A percentile compares a stretch with the other conserved stretches of the same genome.
phyloP scores from a whole-genome alignment of 2,113 vertebrate genomes.

The Donacobius atricapilla region DNA sequence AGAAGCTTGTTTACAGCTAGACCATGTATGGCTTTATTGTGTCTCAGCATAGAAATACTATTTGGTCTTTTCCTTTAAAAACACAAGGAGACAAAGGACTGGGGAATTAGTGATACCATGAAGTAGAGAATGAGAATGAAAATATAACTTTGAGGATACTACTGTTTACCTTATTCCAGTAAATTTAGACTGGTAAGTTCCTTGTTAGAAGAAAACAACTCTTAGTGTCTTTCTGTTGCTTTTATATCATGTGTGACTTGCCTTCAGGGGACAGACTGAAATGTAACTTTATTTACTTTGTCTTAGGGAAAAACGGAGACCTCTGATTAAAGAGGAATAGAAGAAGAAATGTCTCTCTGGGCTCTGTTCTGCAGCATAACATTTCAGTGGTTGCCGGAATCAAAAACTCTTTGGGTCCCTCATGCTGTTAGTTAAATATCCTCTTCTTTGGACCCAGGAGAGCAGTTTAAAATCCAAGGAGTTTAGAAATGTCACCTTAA shows the following conservation, averaged over 20 bases:
- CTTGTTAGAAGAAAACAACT: constrained; percentile 6
- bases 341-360: not conserved
- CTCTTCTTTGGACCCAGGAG: not conserved
- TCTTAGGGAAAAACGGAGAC: not conserved
- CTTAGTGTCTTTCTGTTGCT: not conserved
- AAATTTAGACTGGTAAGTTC: not conserved
- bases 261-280: not conserved
- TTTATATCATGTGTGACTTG: not conserved
- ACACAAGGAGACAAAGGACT: not conserved
- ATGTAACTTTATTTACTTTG: constrained; percentile 35
- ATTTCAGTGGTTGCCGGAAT: not conserved
- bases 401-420: not conserved
- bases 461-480: not conserved
- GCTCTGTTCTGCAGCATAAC: not conserved
- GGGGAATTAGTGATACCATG: not conserved
- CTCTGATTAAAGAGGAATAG: constrained; percentile 27
- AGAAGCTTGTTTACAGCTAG: not conserved
- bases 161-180: not conserved
- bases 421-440: not conserved
- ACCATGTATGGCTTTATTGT: fast-evolving
- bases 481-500: not conserved
- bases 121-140: not conserved
- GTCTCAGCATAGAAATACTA: not conserved
- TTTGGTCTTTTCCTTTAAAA: not conserved
- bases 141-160: not conserved